phyloP scores from a whole-genome alignment of 2,888 invertebrate species.

The Crematogaster levior region DNA sequence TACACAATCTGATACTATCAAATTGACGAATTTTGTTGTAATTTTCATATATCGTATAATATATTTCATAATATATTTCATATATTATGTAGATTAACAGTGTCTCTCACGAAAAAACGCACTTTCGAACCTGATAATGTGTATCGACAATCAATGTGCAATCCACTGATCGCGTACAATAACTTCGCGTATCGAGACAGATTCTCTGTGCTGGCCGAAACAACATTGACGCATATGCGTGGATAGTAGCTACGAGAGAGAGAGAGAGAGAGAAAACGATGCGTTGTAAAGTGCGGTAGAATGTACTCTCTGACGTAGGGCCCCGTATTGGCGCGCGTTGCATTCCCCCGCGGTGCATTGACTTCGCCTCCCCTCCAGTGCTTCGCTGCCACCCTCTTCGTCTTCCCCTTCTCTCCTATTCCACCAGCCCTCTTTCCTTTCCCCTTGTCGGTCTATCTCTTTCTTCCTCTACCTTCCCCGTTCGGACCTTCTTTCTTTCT shows the following conservation, averaged over 20 bases:
- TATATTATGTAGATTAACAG: neutral
- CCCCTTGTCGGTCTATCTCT: constrained; percentile 47
- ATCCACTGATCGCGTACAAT: constrained; percentile 34
- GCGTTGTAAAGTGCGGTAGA: constrained; percentile 77
- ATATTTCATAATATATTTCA: no score
- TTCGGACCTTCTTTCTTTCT: neutral
- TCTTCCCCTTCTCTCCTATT: constrained; percentile 47
- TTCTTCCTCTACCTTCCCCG: constrained; percentile 29
- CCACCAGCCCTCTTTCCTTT: constrained; percentile 42
- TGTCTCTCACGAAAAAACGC: neutral
- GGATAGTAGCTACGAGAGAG: constrained; percentile 20
- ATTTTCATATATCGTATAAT: neutral
- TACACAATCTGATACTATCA: constrained; percentile 1
- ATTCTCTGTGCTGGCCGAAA: constrained; percentile 19
- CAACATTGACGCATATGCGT: constrained; percentile 7
- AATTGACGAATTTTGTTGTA: neutral
- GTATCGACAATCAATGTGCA: neutral
- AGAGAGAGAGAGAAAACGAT: constrained; percentile 28
- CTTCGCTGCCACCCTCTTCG: constrained; percentile 62
- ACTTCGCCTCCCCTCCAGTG: constrained; percentile 78
- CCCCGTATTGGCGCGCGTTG: constrained; percentile 80
- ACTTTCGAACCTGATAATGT: neutral
- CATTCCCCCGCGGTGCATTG: constrained; percentile 85
- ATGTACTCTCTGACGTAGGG: constrained; percentile 80
- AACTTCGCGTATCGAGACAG: constrained; percentile 26